Percentiles rank a stretch among this genome's conserved stretches.
phyloP scores from a whole-genome alignment of 2,888 invertebrate genomes.

The Choreutis nemorana region DNA sequence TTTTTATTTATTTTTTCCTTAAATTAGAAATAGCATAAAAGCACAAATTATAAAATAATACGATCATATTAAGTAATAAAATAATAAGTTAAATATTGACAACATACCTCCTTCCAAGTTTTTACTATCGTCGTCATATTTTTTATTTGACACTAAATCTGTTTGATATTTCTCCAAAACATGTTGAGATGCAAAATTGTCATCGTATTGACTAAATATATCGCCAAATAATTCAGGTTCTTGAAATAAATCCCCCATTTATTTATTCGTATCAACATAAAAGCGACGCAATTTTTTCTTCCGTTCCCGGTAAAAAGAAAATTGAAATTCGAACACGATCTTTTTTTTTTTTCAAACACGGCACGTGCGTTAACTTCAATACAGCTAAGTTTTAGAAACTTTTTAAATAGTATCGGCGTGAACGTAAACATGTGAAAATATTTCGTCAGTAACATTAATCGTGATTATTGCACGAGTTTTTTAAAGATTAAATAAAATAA shows the following conservation, averaged over 20 bases:
- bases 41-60: no score
- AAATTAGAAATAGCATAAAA: no score
- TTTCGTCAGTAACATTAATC: background rate
- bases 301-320: conserved; percentile 6
- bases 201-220: conserved; percentile 28
- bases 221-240: conserved; percentile 18
- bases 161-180: background rate
- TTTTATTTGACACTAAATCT: background rate
- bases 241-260: conserved; percentile 19
- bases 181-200: conserved; percentile 19
- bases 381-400: no score
- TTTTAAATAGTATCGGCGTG: background rate
- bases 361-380: no score
- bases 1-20: no score
- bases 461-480: background rate
- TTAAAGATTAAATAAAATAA: conserved; percentile 1
- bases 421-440: no score
- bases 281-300: conserved; percentile 4
- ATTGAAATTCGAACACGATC: conserved; percentile 13
- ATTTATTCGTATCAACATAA: background rate
- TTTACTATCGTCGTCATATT: no score
- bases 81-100: no score
- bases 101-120: no score
- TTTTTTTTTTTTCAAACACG: no score
- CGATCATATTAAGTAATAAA: no score